These are phyloP conservation scores for Lepus americanus DNA, from an alignment of 2,113 vertebrate species.

Conservation along the genomic window DNA sequence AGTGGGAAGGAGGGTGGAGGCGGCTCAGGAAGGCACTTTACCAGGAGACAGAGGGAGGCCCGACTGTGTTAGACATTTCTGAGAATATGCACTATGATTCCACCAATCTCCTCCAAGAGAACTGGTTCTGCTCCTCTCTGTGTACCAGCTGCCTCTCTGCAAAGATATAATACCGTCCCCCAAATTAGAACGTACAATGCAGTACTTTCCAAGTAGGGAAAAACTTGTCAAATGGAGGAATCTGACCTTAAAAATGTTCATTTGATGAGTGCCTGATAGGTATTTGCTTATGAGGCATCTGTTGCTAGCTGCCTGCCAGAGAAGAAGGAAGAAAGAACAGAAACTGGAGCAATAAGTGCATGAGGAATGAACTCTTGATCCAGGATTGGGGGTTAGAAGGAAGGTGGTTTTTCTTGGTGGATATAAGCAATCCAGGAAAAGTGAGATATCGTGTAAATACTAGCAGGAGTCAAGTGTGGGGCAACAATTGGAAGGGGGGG, in stretches of 20 bases:
- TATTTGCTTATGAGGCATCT: constrained; percentile 18
- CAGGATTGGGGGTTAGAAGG: neutral
- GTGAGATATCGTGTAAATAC: neutral
- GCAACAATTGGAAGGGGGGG: neutral
- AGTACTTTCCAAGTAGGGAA: neutral
- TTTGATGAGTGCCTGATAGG: constrained; percentile 55
- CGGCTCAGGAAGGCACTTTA: neutral
- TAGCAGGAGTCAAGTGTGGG: neutral
- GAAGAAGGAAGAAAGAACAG: neutral
- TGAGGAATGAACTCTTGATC: constrained; percentile 25
- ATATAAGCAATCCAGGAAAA: neutral
- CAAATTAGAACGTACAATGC: constrained; percentile 53
- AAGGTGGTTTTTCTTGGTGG: neutral
- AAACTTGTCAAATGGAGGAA: constrained; percentile 65
- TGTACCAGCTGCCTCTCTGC: constrained; percentile 54
- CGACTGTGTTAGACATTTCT: neutral
- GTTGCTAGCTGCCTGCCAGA: neutral
- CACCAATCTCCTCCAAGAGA: constrained; percentile 24
- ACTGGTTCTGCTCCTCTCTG: constrained; percentile 27
- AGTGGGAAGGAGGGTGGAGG: neutral
- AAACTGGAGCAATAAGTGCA: neutral
- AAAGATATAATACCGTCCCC: constrained; percentile 39
- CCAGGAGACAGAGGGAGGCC: neutral
- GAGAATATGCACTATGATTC: neutral
- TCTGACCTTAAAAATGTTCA: constrained; percentile 67